A percentile compares a stretch with the other conserved stretches of the same genome.
Conservation (phyloP, 2,797 vertebrate species). For the Periparus ater region DNA sequence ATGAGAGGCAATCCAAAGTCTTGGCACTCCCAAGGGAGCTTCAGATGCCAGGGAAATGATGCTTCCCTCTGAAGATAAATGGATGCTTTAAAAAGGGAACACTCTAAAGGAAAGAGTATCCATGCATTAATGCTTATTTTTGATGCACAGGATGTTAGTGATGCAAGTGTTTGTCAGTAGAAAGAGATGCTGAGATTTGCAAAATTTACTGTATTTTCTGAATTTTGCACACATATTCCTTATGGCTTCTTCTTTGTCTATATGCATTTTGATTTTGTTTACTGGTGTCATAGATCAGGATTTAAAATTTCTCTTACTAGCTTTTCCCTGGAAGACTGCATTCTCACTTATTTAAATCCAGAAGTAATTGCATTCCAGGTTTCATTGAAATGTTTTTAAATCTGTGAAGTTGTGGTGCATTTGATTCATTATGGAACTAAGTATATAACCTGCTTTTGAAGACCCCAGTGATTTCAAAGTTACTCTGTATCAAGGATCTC, state of each 20-base stretch:
- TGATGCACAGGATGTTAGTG: not conserved
- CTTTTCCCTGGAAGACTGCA: not conserved
- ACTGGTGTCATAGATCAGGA: not conserved
- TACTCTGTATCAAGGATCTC: not conserved
- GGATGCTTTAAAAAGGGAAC: not conserved
- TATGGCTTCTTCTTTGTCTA: not conserved
- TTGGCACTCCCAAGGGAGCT: not conserved
- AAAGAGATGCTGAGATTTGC: not conserved
- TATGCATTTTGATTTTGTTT: not conserved
- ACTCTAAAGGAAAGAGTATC: not conserved
- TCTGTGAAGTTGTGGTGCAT: not conserved
- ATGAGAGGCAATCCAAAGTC: not conserved
- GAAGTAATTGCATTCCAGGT: not conserved
- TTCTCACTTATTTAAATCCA: not conserved
- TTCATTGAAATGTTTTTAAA: not conserved
- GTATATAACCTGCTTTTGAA: not conserved
- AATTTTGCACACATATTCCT: not conserved
- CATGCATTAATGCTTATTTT: not conserved
- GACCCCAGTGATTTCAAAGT: not conserved
- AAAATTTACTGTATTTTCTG: not conserved
- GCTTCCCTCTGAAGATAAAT: not conserved
- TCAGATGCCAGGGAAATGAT: not conserved
- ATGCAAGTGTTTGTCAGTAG: not conserved
- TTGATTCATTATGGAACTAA: not conserved
- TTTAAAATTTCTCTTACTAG: not conserved